phyloP scores from a whole-genome alignment of 2,113 vertebrate genomes.

The Seriola quinqueradiata region DNA sequence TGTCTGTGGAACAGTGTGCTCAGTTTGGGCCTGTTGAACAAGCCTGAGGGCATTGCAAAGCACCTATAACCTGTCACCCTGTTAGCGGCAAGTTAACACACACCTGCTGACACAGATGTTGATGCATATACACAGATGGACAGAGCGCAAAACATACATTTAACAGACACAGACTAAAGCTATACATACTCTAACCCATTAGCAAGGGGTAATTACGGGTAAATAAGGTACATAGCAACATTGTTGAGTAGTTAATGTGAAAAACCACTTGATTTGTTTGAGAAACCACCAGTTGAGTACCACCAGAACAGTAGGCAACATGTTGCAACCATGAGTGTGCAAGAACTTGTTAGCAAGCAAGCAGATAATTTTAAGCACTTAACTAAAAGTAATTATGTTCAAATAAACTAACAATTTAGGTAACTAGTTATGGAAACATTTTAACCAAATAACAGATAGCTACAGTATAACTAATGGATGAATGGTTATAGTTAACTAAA shows the following conservation, averaged over 20 bases:
- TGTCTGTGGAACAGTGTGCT: conserved; percentile 50
- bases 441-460: background rate
- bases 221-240: too few relatives aligned
- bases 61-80: conserved; percentile 36
- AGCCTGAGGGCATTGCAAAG: conserved; percentile 1
- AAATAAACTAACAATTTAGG: background rate
- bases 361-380: background rate
- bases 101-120: conserved; percentile 36
- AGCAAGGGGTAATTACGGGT: background rate
- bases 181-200: background rate
- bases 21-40: conserved; percentile 6
- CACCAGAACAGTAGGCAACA: too few relatives aligned
- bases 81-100: conserved; percentile 34
- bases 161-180: background rate
- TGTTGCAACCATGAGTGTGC: background rate
- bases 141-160: background rate
- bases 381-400: background rate
- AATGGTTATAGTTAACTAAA: background rate
- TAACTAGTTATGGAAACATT: background rate
- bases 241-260: background rate
- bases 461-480: background rate
- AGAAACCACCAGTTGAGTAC: too few relatives aligned
- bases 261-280: too few relatives aligned
- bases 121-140: conserved; percentile 29
- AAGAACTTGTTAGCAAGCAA: background rate